A percentile compares a stretch with the other conserved stretches of the same genome.
phyloP scores from a whole-genome alignment of 2,888 invertebrate species.

The Conistra vaccinii region DNA sequence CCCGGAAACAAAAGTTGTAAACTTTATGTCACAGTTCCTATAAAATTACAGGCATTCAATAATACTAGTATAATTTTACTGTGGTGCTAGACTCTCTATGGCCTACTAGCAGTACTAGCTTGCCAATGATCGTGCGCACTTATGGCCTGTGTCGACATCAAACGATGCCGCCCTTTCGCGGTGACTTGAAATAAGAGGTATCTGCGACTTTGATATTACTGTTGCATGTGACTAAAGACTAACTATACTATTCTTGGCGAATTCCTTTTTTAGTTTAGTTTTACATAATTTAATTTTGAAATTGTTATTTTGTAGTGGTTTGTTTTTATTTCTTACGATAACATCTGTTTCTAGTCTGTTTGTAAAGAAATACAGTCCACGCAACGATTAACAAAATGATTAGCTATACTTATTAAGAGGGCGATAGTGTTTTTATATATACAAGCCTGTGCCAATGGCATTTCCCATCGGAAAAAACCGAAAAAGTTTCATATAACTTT shows the following conservation, averaged over 20 bases:
- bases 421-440: not conserved
- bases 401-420: not conserved
- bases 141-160: constrained; percentile 55
- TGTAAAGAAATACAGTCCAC: not conserved
- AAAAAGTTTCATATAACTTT: not conserved
- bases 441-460: no score
- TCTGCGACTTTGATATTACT: constrained; percentile 29
- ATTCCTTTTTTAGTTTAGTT: not conserved
- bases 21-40: not conserved
- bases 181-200: constrained; percentile 38
- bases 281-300: not conserved
- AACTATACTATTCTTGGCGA: constrained; percentile 16
- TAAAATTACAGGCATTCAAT: not conserved
- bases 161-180: constrained; percentile 57
- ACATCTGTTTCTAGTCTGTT: not conserved
- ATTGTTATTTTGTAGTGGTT: not conserved
- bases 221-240: constrained; percentile 29
- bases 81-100: constrained; percentile 17
- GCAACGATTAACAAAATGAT: not conserved
- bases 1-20: constrained; percentile 16
- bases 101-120: constrained; percentile 26
- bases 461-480: not conserved
- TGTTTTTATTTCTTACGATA: constrained; percentile 7
- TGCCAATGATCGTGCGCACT: constrained; percentile 34
- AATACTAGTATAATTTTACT: not conserved